Conservation (phyloP, 2,888 invertebrate species). For the Diarsia mendica region DNA sequence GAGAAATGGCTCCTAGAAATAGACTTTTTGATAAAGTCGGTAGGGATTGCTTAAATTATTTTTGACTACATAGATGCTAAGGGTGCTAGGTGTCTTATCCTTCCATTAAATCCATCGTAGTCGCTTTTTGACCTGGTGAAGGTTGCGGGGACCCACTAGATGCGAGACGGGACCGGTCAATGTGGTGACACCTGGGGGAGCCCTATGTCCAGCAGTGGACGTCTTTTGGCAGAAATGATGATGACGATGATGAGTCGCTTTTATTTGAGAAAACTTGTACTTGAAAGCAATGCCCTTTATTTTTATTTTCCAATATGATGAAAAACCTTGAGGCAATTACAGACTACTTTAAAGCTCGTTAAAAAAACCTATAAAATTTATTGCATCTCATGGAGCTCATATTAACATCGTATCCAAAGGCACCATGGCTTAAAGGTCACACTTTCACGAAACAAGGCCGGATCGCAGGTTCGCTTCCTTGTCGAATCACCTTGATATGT, state of each 20-base stretch:
- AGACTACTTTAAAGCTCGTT: not conserved
- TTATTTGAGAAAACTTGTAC: not conserved
- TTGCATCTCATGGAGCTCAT: slow-evolving; percentile 40
- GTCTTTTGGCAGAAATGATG: too few relatives aligned
- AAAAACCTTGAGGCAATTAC: not conserved
- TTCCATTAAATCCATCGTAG: not conserved
- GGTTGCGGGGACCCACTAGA: too few relatives aligned
- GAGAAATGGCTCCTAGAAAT: slow-evolving; percentile 30
- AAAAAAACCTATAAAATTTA: slow-evolving; percentile 4
- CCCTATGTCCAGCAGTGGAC: too few relatives aligned
- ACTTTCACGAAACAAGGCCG: slow-evolving; percentile 67
- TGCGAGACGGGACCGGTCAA: too few relatives aligned
- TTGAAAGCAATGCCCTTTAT: not conserved
- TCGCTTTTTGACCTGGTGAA: not conserved
- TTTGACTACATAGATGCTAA: not conserved
- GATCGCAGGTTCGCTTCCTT: slow-evolving; percentile 64
- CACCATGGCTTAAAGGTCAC: slow-evolving; percentile 60
- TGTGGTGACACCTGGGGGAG: too few relatives aligned
- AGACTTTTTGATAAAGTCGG: not conserved
- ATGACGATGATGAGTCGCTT: not conserved
- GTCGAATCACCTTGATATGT: slow-evolving; percentile 65
- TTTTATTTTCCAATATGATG: not conserved
- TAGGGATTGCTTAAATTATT: slow-evolving; percentile 1
- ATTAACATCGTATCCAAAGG: slow-evolving; percentile 31
- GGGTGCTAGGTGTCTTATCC: not conserved